Base-by-base conservation (phyloP, 2,797 vertebrate species). In the Poeciliopsis turneri region DNA sequence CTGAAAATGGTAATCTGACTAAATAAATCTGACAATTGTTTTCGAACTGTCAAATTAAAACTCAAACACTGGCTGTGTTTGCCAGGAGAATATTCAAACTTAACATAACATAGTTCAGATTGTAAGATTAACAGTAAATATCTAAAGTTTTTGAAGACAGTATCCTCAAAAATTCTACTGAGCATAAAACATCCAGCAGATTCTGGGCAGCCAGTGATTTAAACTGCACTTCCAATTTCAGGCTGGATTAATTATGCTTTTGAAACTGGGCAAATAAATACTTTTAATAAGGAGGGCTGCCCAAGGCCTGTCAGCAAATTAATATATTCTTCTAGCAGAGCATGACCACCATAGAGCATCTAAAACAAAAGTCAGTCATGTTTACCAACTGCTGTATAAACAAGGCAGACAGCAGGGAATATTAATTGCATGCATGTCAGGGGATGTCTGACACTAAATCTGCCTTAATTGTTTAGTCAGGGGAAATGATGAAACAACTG, bases 231-330 rank as follows among this genome's bases (percentile, higher is more conserved):
- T 92, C 90, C 86, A 91, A 92, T 93, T 92, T 92, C 89, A 93
- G 89, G 81, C 82, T 88, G 85, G 92, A 93, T 94, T 93, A 92
- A 93, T 94, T 91, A 92, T 87, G 81, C 83, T 86, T 90, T 92
- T 92, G 90, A 83, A 81, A 79, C 74, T 82, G 81, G 83, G 83
- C 76, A 92, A 92, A 94, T 92, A 94, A 93, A 93, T 90, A 83
- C 81, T 86, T 91, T 89, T 90, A 93, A 93, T 94, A 92, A 88
- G 89, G 74, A 74, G 80, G 85, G 88, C 80, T 84, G 90, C 91
- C 90, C 79, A 80, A 76, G 79, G 86, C 86, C 86, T 88, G 89
- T 92, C 87, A 84, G 79, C 2, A 64, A 88, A 93, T 88, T 80
- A 91, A 94, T 92, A 88, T 83, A 83, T 92, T 91, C 79, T 79